A percentile compares a stretch with the other conserved stretches of the same genome.
Conservation (phyloP, 2,113 vertebrate species). For the Myiozetetes cayanensis region DNA sequence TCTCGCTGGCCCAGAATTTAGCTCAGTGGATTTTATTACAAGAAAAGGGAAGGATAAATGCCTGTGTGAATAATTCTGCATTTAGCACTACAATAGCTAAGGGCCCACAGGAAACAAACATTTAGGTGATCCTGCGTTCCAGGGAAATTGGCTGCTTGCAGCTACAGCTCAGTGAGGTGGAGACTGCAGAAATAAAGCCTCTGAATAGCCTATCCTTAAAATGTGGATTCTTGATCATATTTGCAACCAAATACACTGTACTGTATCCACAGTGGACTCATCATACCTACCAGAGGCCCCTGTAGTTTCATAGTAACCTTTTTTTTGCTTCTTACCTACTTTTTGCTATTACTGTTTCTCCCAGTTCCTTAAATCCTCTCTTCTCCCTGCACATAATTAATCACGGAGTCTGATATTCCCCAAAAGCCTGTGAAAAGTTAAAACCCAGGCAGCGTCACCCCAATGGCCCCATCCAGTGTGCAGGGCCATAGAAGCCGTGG, state of each 20-base stretch:
- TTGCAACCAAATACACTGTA: background rate
- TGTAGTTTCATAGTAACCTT: background rate
- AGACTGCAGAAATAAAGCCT: background rate
- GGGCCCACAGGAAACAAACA: slow-evolving; percentile 10
- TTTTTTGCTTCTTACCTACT: background rate
- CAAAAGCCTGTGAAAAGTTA: background rate
- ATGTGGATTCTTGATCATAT: background rate
- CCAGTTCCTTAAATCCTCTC: background rate
- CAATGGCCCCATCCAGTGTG: accelerated
- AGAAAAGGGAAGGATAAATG: background rate
- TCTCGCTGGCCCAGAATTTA: background rate
- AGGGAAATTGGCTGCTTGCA: slow-evolving; percentile 1
- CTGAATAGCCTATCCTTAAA: background rate
- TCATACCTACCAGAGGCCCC: background rate
- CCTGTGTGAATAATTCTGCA: background rate
- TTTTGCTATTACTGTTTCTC: background rate
- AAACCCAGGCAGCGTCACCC: background rate
- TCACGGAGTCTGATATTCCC: background rate
- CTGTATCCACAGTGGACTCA: background rate
- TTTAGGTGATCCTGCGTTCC: background rate
- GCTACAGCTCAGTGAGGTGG: background rate
- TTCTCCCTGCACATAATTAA: background rate
- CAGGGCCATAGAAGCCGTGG: background rate
- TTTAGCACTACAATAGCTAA: slow-evolving; percentile 15
- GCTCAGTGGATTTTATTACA: background rate